Percentiles rank a stretch among this genome's conserved stretches.
phyloP scores from a whole-genome alignment of 1,140 invertebrate genomes.

The Drosophila grimshawi region DNA sequence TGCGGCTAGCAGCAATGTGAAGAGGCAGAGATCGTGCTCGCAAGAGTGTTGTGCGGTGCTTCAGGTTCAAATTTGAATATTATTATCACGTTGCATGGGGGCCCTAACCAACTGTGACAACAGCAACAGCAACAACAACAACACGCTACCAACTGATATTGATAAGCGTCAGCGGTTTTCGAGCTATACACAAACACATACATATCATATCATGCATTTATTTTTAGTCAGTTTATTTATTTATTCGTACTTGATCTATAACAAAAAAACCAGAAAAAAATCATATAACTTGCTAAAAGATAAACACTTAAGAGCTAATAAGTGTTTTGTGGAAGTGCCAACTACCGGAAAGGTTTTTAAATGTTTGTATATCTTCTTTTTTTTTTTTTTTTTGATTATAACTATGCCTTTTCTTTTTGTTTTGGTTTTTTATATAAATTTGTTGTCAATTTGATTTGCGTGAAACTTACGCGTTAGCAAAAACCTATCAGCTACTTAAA shows the following conservation, averaged over 20 bases:
- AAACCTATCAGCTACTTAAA: constrained; percentile 30
- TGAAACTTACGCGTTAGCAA: constrained; percentile 29
- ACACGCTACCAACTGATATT: constrained; percentile 5
- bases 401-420: constrained; percentile 6
- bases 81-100: constrained; percentile 52
- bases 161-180: constrained; percentile 35
- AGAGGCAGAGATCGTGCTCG: constrained; percentile 56
- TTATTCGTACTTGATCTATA: constrained; percentile 75
- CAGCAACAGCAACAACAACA: neutral
- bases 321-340: constrained; percentile 29
- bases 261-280: constrained; percentile 65
- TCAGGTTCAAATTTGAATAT: constrained; percentile 71
- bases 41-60: neutral
- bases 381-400: constrained; percentile 10
- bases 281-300: constrained; percentile 52
- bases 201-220: constrained; percentile 22
- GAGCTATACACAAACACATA: constrained; percentile 34
- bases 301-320: constrained; percentile 60
- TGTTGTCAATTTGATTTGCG: constrained; percentile 21
- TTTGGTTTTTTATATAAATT: neutral
- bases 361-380: neutral
- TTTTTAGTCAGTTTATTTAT: constrained; percentile 49
- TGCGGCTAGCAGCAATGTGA: constrained; percentile 70
- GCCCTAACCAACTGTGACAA: constrained; percentile 48
- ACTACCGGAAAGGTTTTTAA: constrained; percentile 18